Evolutionary conservation across 2,888 invertebrate genomes (phyloP).

Genomic region (Chrysina gloriosa): DNA sequence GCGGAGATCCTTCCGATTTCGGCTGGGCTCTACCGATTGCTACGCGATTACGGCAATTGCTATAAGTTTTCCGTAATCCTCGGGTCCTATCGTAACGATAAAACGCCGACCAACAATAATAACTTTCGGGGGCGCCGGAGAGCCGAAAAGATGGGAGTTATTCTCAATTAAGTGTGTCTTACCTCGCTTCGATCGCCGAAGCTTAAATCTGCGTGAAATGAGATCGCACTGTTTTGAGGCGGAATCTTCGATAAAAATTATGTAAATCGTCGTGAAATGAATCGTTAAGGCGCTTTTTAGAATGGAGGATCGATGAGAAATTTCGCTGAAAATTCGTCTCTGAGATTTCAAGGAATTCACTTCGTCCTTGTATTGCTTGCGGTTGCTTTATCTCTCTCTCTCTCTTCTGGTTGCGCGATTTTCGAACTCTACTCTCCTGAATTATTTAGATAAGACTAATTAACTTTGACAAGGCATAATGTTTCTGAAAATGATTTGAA

Average conservation of each 20-base stretch:
- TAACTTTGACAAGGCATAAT: no score
- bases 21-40: constrained; percentile 6
- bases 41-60: constrained; percentile 32
- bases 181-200: constrained; percentile 12
- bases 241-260: constrained; percentile 26
- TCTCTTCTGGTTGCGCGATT: no score
- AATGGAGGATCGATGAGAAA: constrained; percentile 8
- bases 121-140: not conserved
- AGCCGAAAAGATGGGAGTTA: constrained; percentile 2
- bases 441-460: no score
- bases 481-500: no score
- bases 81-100: constrained; percentile 17
- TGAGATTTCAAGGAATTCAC: not conserved
- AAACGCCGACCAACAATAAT: constrained; percentile 30
- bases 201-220: constrained; percentile 36
- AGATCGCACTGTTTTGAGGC: constrained; percentile 18
- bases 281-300: constrained; percentile 23
- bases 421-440: no score
- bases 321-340: not conserved
- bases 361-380: no score
- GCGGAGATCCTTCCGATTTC: constrained; percentile 4
- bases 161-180: constrained; percentile 32
- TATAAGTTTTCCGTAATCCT: constrained; percentile 32
- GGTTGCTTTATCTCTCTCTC: no score
- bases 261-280: constrained; percentile 33